Percentiles rank a stretch among this genome's conserved stretches.
These are phyloP conservation scores for Acrobasis suavella DNA, from an alignment of 2,888 invertebrate genomes.

Conservation along the genomic window DNA sequence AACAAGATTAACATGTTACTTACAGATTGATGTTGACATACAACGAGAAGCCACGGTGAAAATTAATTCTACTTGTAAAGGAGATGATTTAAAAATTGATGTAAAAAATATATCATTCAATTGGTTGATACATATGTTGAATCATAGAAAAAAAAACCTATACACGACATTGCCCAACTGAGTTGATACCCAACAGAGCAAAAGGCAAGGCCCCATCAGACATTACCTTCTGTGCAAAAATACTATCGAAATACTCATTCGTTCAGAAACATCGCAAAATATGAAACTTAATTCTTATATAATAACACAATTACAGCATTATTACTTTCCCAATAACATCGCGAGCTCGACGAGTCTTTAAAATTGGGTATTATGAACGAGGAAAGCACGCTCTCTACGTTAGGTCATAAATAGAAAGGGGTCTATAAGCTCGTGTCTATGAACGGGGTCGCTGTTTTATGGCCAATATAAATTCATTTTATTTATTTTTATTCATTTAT, in stretches of 20 bases:
- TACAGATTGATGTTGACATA: constrained; percentile 50
- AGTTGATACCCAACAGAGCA: no score
- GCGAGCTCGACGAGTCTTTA: constrained; percentile 48
- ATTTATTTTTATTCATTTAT: background rate
- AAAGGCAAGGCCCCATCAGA: no score
- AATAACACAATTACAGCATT: constrained; percentile 39
- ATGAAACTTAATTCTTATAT: constrained; percentile 29
- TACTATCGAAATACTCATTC: constrained; percentile 5
- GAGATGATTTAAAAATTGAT: no score
- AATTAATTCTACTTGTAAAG: constrained; percentile 38
- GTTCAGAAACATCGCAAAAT: constrained; percentile 29
- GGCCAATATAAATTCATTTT: background rate
- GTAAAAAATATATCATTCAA: no score
- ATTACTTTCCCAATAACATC: constrained; percentile 50
- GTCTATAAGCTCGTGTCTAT: constrained; percentile 29
- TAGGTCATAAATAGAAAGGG: constrained; percentile 34
- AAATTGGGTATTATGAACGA: constrained; percentile 57
- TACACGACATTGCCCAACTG: no score
- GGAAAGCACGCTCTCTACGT: constrained; percentile 37
- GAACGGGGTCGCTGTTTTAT: background rate
- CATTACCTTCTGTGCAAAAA: no score
- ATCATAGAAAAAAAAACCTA: no score
- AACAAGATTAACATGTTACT: constrained; percentile 65
- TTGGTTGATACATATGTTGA: no score
- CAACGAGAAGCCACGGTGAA: constrained; percentile 37